Base-by-base conservation (phyloP, 2,888 invertebrate genomes). In the Gastracanthus pulcherrimus region DNA sequence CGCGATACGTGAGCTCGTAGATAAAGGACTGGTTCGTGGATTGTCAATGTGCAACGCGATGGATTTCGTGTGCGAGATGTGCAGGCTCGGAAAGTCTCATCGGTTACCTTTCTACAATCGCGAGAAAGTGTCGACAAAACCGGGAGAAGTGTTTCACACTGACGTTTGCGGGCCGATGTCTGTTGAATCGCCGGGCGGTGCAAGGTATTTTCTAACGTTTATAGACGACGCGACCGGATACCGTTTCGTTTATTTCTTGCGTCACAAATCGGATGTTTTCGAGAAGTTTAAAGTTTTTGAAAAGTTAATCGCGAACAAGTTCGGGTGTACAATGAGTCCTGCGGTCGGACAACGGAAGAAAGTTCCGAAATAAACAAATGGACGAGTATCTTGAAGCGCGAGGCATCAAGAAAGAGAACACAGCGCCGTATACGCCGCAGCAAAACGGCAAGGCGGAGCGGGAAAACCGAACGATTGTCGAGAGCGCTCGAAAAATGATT, bases 51-150 rank as follows among this genome's bases (percentile, higher is more conserved):
- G n/a, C n/a, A n/a, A n/a, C n/a, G n/a, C n/a, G n/a, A n/a, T n/a
- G n/a, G n/a, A n/a, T 66, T 82, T 86, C 38, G 84, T 85, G 58
- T 87, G 87, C 76, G 87, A 86, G 78, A 31, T 85, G 16, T 87
- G 87, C 76, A 78, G 78, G 13, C 72, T 84, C 9, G 87, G 86
- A 23, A 87, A 87, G 70, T 69, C 84, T 9, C 86, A 87, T 58
- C 64, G 83, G 16, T 64, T 84, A 36, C 78, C 84, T 5, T 86
- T 87, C n/a, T n/a, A n/a, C n/a, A n/a, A n/a, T n/a, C n/a, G n/a
- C n/a, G n/a, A n/a, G n/a, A n/a, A n/a, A n/a, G n/a, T n/a, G n/a
- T n/a, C n/a, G n/a, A n/a, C n/a, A n/a, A n/a, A n/a, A n/a, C n/a
- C n/a, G n/a, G n/a, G n/a, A n/a, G n/a, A n/a, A n/a, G n/a, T n/a